Percentiles rank a stretch among this genome's conserved stretches.
phyloP scores from a whole-genome alignment of 2,888 invertebrate genomes.

The Dryobotodes eremita region DNA sequence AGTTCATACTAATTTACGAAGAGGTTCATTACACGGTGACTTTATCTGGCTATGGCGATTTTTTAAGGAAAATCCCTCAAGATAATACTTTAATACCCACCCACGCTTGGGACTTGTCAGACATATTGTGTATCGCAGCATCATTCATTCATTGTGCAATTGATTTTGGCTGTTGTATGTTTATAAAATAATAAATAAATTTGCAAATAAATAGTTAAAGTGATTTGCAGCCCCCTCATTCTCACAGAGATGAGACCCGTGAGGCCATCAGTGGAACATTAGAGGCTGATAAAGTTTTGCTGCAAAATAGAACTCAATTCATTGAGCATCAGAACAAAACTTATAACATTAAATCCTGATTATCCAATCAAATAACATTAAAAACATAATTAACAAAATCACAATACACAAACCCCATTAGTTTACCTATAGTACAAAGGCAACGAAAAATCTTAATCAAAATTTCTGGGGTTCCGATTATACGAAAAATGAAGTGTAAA shows the following conservation, averaged over 20 bases:
- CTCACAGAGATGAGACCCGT: too few relatives aligned
- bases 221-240: too few relatives aligned
- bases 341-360: too few relatives aligned
- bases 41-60: not conserved
- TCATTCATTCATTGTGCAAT: not conserved
- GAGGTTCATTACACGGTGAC: not conserved
- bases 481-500: not conserved
- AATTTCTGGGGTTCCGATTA: not conserved
- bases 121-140: not conserved
- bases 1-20: not conserved
- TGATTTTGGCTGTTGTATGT: too few relatives aligned
- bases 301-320: not conserved
- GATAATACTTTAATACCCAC: not conserved
- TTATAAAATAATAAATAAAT: too few relatives aligned
- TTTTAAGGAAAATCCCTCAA: slow-evolving; percentile 9
- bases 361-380: not conserved
- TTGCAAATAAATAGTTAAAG: not conserved
- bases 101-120: not conserved
- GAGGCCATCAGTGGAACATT: not conserved
- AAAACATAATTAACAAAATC: not conserved
- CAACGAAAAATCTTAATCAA: not conserved
- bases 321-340: too few relatives aligned
- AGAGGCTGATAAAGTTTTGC: not conserved
- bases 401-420: not conserved
- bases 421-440: not conserved